Percentiles rank a stretch among this genome's conserved stretches.
Evolutionary conservation across 2,113 vertebrate genomes (phyloP).

Genomic region (Gymnogyps californianus): DNA sequence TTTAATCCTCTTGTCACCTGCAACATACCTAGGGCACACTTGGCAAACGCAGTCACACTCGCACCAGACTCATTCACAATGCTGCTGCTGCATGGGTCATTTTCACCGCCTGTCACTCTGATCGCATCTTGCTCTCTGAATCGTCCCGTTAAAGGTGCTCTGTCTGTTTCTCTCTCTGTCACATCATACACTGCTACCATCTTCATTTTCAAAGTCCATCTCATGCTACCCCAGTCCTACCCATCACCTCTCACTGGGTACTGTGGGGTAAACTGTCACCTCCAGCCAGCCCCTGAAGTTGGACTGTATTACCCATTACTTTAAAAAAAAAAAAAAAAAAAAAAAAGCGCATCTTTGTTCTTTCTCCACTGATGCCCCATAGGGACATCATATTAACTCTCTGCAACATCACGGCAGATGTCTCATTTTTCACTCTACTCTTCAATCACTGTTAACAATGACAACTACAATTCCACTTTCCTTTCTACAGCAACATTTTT

Average conservation of each 20-base stretch:
- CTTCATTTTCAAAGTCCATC: background rate
- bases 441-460: background rate
- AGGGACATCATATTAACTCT: background rate
- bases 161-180: background rate
- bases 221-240: background rate
- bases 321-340: background rate
- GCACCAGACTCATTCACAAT: background rate
- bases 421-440: background rate
- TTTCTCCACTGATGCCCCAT: background rate
- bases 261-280: background rate
- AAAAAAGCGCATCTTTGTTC: background rate
- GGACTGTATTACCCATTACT: background rate
- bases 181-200: background rate
- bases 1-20: background rate
- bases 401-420: background rate
- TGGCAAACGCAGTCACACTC: accelerated
- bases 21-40: background rate
- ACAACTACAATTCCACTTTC: background rate
- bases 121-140: background rate
- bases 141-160: accelerated
- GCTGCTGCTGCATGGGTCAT: accelerated
- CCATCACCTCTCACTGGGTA: background rate
- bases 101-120: background rate
- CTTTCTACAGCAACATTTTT: background rate
- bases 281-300: background rate